Conservation (phyloP, 2,888 invertebrate species). For the Sarcophaga rosellei region DNA sequence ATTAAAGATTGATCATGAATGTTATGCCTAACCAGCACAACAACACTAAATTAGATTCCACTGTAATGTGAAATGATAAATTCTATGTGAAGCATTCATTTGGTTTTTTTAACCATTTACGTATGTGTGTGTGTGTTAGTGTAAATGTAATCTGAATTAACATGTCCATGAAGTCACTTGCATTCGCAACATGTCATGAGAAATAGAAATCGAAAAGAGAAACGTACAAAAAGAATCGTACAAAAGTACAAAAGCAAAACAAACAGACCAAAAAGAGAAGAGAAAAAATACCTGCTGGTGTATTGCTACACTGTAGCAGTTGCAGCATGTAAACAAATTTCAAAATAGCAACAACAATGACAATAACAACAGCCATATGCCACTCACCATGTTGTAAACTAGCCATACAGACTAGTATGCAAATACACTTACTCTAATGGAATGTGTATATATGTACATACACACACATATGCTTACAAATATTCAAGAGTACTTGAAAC, state of each 20-base stretch:
- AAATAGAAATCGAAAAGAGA: neutral
- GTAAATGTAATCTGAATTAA: neutral
- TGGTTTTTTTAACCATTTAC: too few species aligned
- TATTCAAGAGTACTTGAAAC: constrained; percentile 3
- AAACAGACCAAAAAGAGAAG: neutral
- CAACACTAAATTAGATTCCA: too few species aligned
- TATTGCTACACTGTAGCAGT: constrained; percentile 6
- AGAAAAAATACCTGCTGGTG: constrained; percentile 17
- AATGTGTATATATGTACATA: constrained; percentile 14
- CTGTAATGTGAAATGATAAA: too few species aligned
- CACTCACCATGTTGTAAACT: constrained; percentile 26
- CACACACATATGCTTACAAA: neutral
- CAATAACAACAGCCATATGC: constrained; percentile 14
- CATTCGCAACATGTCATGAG: neutral
- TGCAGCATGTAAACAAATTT: constrained; percentile 7
- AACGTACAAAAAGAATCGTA: neutral
- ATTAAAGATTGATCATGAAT: too few species aligned
- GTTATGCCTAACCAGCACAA: too few species aligned
- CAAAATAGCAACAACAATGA: neutral
- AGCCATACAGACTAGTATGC: constrained; percentile 31
- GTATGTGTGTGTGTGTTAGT: neutral
- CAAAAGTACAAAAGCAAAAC: neutral
- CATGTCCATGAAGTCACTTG: neutral
- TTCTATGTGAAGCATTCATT: too few species aligned
- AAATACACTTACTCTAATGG: neutral